These are phyloP conservation scores for Sussaba pulchella DNA, from an alignment of 2,888 invertebrate genomes.

Conservation along the genomic window DNA sequence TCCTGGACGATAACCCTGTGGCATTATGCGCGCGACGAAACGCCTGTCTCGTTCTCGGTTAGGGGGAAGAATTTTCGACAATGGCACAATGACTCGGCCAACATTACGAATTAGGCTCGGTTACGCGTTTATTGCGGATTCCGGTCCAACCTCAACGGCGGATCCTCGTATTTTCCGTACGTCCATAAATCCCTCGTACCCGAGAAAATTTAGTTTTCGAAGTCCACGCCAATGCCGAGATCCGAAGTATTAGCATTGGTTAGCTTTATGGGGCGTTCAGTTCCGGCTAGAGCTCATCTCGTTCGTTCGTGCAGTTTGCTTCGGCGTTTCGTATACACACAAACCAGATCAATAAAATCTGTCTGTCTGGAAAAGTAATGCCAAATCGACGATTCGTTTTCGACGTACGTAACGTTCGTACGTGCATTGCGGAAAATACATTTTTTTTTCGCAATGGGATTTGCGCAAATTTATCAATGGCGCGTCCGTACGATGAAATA, in stretches of 20 bases:
- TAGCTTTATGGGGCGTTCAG: slow-evolving; percentile 87
- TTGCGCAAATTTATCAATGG: neutral
- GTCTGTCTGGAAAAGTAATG: slow-evolving; percentile 81
- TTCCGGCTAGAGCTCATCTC: slow-evolving; percentile 80
- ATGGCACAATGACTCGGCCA: slow-evolving; percentile 77
- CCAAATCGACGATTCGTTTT: slow-evolving; percentile 79
- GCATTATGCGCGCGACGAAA: slow-evolving; percentile 73
- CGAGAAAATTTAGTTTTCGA: slow-evolving; percentile 58
- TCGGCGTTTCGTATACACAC: slow-evolving; percentile 49
- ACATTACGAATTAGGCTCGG: slow-evolving; percentile 84
- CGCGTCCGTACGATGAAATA: too few relatives aligned
- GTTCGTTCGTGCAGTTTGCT: slow-evolving; percentile 54
- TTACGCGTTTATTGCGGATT: slow-evolving; percentile 83
- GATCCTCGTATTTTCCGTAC: slow-evolving; percentile 70
- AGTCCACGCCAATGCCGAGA: slow-evolving; percentile 81
- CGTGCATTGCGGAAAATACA: slow-evolving; percentile 39
- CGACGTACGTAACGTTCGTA: too few relatives aligned
- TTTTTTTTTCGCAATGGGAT: slow-evolving; percentile 11
- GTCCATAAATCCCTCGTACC: too few relatives aligned
- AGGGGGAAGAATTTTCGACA: slow-evolving; percentile 70
- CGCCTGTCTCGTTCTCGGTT: slow-evolving; percentile 62
- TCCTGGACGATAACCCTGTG: slow-evolving; percentile 79
- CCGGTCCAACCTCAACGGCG: slow-evolving; percentile 79
- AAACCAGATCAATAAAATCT: slow-evolving; percentile 81
- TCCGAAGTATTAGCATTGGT: slow-evolving; percentile 86